Conservation (phyloP, 2,797 vertebrate species). For the Clarias fuscus region DNA sequence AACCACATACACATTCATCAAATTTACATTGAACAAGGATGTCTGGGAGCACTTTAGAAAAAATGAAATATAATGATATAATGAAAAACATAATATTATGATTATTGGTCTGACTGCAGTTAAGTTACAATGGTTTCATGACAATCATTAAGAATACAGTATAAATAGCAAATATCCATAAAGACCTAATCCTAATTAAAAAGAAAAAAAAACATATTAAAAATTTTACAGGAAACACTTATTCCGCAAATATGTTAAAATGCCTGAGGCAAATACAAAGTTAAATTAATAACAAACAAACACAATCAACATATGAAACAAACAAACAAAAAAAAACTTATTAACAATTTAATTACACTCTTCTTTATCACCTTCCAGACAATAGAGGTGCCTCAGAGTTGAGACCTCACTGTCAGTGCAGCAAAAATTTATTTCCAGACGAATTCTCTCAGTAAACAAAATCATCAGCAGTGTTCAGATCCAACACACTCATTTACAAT, state of each 20-base stretch:
- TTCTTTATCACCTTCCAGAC: constrained; percentile 70
- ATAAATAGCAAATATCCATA: neutral
- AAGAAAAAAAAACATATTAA: constrained; percentile 20
- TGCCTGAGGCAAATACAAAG: constrained; percentile 42
- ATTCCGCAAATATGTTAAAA: constrained; percentile 41
- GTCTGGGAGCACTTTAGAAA: neutral
- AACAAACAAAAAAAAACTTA: constrained; percentile 33
- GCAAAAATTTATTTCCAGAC: constrained; percentile 73
- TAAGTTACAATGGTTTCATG: neutral
- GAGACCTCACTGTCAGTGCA: constrained; percentile 40
- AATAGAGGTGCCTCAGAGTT: constrained; percentile 65
- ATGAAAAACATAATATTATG: neutral
- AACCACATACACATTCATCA: neutral
- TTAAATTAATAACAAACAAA: constrained; percentile 39
- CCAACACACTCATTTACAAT: constrained; percentile 39
- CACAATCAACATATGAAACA: constrained; percentile 21
- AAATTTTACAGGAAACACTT: constrained; percentile 32
- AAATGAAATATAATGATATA: neutral
- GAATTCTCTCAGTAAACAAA: constrained; percentile 72
- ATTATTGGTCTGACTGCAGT: neutral
- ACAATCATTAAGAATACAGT: neutral
- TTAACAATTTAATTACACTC: constrained; percentile 66
- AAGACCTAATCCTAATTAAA: constrained; percentile 24
- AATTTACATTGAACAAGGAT: neutral
- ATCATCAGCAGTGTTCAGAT: constrained; percentile 43